These are phyloP conservation scores for Dendrophyllia cribrosa DNA, from an alignment of 64 coral and sea anemone genomes.

Conservation along the genomic window DNA sequence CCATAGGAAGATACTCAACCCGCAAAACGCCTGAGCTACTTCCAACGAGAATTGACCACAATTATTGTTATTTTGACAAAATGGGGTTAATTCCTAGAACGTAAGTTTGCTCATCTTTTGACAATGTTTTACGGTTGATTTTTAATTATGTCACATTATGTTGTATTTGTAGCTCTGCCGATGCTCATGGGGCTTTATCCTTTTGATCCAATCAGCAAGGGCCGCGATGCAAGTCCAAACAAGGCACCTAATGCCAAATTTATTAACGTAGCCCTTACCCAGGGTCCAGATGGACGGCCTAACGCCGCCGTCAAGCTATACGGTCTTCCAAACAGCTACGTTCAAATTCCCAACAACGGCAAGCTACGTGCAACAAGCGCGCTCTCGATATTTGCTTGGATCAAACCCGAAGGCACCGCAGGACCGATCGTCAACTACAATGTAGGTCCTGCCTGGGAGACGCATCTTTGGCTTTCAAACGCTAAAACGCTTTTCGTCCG, in stretches of 20 bases:
- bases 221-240: conserved; percentile 57
- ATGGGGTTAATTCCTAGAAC: no score
- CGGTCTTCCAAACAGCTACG: conserved; percentile 79
- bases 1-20: no score
- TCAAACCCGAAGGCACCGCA: conserved; percentile 14
- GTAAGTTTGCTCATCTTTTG: no score
- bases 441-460: conserved; percentile 25
- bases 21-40: no score
- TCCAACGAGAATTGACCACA: no score
- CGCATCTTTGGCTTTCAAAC: conserved; percentile 54
- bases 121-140: no score
- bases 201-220: conserved; percentile 37
- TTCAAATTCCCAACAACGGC: conserved; percentile 78
- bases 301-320: conserved; percentile 34
- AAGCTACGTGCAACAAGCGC: conserved; percentile 69
- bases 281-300: conserved; percentile 47
- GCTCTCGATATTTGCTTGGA: conserved; percentile 79
- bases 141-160: no score
- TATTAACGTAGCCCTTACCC: background rate
- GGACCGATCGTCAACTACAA: conserved; percentile 47
- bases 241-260: conserved; percentile 44
- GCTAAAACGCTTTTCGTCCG: conserved; percentile 50
- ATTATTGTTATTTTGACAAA: no score
- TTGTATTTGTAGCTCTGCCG: conserved; percentile 19
- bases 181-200: conserved; percentile 63